These are phyloP conservation scores for Struthidea cinerea DNA, from an alignment of 2,113 vertebrate species.

Conservation along the genomic window DNA sequence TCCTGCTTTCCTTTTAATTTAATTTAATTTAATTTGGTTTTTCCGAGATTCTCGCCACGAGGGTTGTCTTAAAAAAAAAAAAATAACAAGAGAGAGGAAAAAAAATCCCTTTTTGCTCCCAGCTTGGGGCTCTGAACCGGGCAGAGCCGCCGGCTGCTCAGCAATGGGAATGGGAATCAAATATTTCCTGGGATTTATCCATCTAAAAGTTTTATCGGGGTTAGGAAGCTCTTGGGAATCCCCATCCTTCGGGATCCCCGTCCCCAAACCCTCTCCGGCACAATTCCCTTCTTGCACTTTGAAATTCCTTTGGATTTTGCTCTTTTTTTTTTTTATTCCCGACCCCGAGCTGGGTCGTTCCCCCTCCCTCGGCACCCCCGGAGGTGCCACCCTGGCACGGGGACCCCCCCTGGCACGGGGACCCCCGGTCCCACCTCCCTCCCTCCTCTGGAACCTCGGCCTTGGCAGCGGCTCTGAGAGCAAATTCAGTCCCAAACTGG, in stretches of 20 bases:
- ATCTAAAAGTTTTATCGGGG: not conserved
- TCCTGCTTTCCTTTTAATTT: not conserved
- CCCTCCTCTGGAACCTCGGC: no score
- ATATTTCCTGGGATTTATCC: not conserved
- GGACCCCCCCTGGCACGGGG: not conserved
- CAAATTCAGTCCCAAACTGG: not conserved
- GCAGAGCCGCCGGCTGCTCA: not conserved
- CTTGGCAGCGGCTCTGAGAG: not conserved
- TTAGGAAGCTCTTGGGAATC: not conserved
- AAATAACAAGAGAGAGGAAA: not conserved
- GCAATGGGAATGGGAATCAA: not conserved
- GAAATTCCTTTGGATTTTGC: not conserved
- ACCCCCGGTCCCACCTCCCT: not conserved
- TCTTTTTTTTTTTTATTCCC: not conserved
- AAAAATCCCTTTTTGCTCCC: not conserved
- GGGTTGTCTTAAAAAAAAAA: not conserved
- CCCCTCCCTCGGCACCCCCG: not conserved
- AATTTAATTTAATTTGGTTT: not conserved
- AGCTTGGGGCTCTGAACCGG: not conserved
- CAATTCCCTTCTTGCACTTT: constrained; percentile 11
- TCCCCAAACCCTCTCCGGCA: not conserved
- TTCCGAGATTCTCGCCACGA: not conserved
- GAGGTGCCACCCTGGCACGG: not conserved
- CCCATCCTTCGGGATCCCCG: not conserved
- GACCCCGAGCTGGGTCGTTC: rapidly evolving